Conservation (phyloP, 2,113 vertebrate genomes). For the Sterna hirundo region DNA sequence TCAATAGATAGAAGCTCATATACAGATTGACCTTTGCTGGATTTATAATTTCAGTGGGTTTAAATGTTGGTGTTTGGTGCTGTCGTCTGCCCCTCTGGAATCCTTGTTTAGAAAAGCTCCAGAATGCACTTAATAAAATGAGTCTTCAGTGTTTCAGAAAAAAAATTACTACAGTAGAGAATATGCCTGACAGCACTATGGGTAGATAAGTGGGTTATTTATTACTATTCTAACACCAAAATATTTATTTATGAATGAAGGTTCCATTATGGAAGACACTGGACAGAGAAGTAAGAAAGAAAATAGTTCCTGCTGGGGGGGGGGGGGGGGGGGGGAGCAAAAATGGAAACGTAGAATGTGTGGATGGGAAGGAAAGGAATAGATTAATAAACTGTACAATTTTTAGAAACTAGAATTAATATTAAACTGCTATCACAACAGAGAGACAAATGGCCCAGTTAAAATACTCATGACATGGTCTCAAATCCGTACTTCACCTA, state of each 20-base stretch:
- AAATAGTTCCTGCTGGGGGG: neutral
- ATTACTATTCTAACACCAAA: neutral
- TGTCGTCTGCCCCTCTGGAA: neutral
- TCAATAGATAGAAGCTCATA: neutral
- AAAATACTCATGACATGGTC: too few relatives aligned
- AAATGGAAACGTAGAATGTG: neutral
- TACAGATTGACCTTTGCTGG: neutral
- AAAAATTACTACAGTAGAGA: neutral
- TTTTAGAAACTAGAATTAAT: neutral
- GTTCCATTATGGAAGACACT: neutral
- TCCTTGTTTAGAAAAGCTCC: neutral
- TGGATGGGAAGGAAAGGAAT: neutral
- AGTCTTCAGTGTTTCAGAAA: neutral
- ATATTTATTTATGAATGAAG: neutral
- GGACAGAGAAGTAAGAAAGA: neutral
- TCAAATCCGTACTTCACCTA: neutral
- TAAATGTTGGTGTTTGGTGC: neutral
- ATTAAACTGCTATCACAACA: neutral
- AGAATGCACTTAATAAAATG: neutral
- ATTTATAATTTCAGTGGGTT: neutral
- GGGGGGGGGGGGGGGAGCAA: too few relatives aligned
- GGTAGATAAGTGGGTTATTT: neutral
- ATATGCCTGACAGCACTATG: neutral
- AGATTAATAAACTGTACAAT: neutral
- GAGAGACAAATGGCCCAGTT: too few relatives aligned